Evolutionary conservation across 2,888 invertebrate species (phyloP), one percentile per base, ranked within the genome.

Genomic region (Alviniconcha strummeri): DNA sequence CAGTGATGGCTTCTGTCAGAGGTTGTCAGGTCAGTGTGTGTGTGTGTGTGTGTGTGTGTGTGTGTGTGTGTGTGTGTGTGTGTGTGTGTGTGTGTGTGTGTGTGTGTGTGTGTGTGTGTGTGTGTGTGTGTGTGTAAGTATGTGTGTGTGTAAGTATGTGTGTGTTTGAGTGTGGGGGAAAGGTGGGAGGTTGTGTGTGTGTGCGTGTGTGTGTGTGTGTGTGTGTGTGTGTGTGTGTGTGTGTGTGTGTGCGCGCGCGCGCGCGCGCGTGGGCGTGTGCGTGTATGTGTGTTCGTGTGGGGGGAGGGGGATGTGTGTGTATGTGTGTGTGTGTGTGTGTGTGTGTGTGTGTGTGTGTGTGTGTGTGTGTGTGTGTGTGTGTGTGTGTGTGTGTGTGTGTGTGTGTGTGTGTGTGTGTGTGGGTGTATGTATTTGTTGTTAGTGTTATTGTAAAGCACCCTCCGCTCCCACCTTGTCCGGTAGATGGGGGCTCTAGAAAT

Each of bases 51-150:
- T 69, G 9, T 69, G 69, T 69, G 69, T 69, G 7, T 69, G 9
- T 69, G 9, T 69, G 69, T 69, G 9, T 69, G 69, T 69, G 69
- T 69, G 9, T 69, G 69, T 69, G 69, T 69, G 69, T 15, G 9
- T 69, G 69, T 69, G 69, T 11, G 69, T 69, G 69, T 15, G 9
- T 15, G 69, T 11, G 69, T 69, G 9, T 69, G 69, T 69, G 69
- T 69, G 69, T 69, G 69, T 69, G 69, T 69, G 69, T 69, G 69
- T 69, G 69, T 69, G 9, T 69, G 69, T 69, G 69, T 69, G 69
- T 11, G 36, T 36, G 36, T 36, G 36, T 36, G 36, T 36, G 36
- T 36, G 36, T 36, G 36, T 36, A 3, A 1, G 36, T 64, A 4
- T 64, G 64, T 64, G 64, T 64, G 64, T 64, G 64, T 64, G 64